Evolutionary conservation across 1,140 invertebrate genomes (phyloP).

Genomic region (Subanguina moxae): DNA sequence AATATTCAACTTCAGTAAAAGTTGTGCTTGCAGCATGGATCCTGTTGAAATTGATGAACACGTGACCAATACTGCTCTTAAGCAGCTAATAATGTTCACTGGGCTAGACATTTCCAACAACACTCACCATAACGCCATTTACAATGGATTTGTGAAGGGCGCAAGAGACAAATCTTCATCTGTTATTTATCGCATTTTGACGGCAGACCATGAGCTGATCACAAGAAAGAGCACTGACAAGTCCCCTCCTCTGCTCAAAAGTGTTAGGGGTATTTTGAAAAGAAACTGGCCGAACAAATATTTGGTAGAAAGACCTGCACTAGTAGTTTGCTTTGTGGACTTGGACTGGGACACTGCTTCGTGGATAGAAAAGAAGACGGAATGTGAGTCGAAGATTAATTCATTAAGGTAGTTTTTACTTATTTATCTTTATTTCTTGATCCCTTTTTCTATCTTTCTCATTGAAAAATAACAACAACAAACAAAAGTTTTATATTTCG

Average conservation of each 20-base stretch:
- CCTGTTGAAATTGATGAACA: conserved; percentile 45
- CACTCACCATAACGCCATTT: conserved; percentile 34
- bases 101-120: conserved; percentile 37
- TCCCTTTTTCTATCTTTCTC: too few species aligned
- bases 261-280: conserved; percentile 71
- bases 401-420: conserved; percentile 31
- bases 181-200: conserved; percentile 36
- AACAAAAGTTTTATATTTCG: too few species aligned
- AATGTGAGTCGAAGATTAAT: conserved; percentile 68
- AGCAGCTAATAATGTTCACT: conserved; percentile 40
- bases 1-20: too few species aligned
- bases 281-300: conserved; percentile 93
- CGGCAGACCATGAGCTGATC: conserved; percentile 31
- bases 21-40: conserved; percentile 23
- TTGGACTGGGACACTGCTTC: conserved; percentile 89
- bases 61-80: conserved; percentile 18
- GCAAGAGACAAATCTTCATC: conserved; percentile 10
- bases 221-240: conserved; percentile 16
- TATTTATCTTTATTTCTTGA: too few species aligned
- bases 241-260: conserved; percentile 13
- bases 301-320: conserved; percentile 78
- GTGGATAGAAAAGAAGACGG: conserved; percentile 88
- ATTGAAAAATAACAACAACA: too few species aligned
- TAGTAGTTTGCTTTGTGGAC: conserved; percentile 89
- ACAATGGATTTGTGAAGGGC: conserved; percentile 20